Evolutionary conservation across 2,888 invertebrate genomes (phyloP), one percentile per base, ranked within the genome.

Genomic region (Drosophila mayaguana): DNA sequence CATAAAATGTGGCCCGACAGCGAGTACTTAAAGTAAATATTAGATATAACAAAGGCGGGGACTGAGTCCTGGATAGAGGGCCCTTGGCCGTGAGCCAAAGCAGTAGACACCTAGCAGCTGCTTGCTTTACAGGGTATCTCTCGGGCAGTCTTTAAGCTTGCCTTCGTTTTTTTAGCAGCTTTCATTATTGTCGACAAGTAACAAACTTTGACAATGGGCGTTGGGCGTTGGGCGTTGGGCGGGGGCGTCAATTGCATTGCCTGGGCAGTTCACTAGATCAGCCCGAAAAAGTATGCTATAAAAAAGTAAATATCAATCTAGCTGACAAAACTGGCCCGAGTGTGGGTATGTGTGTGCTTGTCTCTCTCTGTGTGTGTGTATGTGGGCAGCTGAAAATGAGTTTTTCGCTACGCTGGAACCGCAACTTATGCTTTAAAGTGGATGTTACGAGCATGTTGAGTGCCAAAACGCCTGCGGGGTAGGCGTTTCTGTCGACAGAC

Each of bases 341-440:
- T 25, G 43, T 36, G n/a, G 16, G 20, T 7, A 18, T 4, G 43
- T 3, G 28, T 11, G 12, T 12, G n/a, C n/a, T n/a, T n/a, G n/a
- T n/a, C n/a, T n/a, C n/a, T n/a, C n/a, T n/a, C n/a, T n/a, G n/a
- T n/a, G 59, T 32, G 50, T 36, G 22, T 32, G 50, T 36, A 18
- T 36, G 22, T n/a, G 71, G 32, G 55, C 68, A 48, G 36, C 56
- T 67, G 60, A 64, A 72, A 86, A 79, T 75, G 72, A 83, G 78
- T 80, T 85, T 87, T 86, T 85, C 81, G 83, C 87, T 86, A 78
- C 71, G 78, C 67, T 91, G 79, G 83, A 84, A 90, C 90, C 91
- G 85, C 88, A 91, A 90, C 85, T 91, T 88, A 86, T 90, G 80
- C 81, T 79, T 88, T 87, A 85, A 90, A 91, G 84, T 86, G 84